Base-by-base conservation (phyloP, 1,140 invertebrate species). In the Varroa destructor region DNA sequence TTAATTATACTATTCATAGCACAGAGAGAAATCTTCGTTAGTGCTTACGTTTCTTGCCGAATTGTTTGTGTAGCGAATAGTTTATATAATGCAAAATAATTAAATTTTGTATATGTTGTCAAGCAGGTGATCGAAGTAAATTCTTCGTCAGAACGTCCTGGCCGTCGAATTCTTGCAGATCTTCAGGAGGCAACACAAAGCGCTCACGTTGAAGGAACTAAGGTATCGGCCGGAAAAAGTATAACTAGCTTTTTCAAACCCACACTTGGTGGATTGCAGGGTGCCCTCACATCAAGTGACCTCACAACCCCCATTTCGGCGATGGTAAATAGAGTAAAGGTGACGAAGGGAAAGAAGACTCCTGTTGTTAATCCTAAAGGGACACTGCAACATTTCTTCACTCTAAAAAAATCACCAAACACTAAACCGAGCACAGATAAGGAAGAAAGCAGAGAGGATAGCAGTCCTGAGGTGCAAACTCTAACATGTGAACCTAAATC, bases 211-310 rank as follows among this genome's bases (percentile, higher is more conserved):
- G 3, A 67, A 25, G 61, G 61, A 2, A 67, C 61, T 1, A 67
- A 67, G 46, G 61, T 67, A 14, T 40, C 61, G 12, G 36, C 40
- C 2, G 61, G 61, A 67, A 51, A 51, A 3, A 46, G 61, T 14
- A 67, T 67, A n/a, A 67, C 40, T 37, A 12, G 40, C 61, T 67
- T 67, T 46, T 67, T 67, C 61, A 67, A 67, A 37, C 61, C 61
- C 14, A 67, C 61, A 2, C 37, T 67, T 12, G 37, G 40, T 14
- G 10, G 12, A 8, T 14, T 40, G 40, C 46, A 51, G 8, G 8
- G 46, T 8, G 3, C 46, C 8, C 3, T 14, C 25, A 58, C 4
- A 3, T 37, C 61, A 3, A 40, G 12, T 12, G 10, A 12, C 12
- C 8, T 8, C 46, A 51, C 46, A 51, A 51, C 46, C 8, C 46